Evolutionary conservation across 2,888 invertebrate species (phyloP).

Genomic region (Acrobasis repandana): DNA sequence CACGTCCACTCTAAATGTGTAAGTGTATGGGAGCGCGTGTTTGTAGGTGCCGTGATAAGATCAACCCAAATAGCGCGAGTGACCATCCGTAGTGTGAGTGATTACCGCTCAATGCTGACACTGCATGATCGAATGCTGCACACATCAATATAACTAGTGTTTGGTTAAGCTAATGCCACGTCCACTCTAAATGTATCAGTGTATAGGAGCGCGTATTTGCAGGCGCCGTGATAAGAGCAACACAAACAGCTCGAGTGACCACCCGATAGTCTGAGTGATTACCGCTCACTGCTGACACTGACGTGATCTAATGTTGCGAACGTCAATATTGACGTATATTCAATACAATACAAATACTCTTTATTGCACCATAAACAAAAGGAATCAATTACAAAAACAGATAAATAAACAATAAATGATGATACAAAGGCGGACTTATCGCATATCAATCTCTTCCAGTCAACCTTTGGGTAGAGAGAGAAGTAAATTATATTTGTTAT

Average conservation of each 20-base stretch:
- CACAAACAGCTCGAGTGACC: conserved; percentile 68
- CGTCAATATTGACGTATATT: not conserved
- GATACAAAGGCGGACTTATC: no score
- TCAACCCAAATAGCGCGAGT: conserved; percentile 69
- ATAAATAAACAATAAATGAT: no score
- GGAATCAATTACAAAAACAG: no score
- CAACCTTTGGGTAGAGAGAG: no score
- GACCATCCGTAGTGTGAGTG: conserved; percentile 68
- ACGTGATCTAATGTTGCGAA: conserved; percentile 1
- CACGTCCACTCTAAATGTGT: conserved; percentile 12
- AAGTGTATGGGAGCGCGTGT: conserved; percentile 49
- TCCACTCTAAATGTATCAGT: not conserved
- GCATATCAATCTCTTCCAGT: no score
- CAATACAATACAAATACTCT: no score
- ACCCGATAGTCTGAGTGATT: conserved; percentile 67
- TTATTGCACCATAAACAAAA: no score
- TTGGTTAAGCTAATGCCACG: not conserved
- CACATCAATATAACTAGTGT: not conserved
- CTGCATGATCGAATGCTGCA: conserved; percentile 17
- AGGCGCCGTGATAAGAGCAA: conserved; percentile 72
- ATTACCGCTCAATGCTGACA: conserved; percentile 49
- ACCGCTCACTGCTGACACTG: conserved; percentile 39
- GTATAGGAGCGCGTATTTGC: conserved; percentile 53
- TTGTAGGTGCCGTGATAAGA: conserved; percentile 69
- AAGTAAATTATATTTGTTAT: no score